Evolutionary conservation across 1,140 invertebrate species (phyloP).

Genomic region (Hetaerina americana): DNA sequence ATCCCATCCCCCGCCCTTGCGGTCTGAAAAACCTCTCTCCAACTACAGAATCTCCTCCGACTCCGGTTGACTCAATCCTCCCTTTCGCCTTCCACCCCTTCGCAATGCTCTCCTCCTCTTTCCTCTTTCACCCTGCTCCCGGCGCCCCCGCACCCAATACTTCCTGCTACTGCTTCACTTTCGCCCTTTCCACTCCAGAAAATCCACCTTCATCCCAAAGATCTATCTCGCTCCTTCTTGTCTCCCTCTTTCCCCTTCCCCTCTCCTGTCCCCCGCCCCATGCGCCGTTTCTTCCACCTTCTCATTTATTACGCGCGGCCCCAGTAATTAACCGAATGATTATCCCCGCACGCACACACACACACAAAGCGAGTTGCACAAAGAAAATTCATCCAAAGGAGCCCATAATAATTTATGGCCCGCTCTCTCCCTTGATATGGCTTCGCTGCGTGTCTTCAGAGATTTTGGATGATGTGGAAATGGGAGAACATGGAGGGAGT

Average conservation of each 20-base stretch:
- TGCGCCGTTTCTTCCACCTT: not conserved
- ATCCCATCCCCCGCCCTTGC: not conserved
- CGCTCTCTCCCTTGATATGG: not conserved
- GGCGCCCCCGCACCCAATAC: not conserved
- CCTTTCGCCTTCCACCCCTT: not conserved
- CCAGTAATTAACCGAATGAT: not conserved
- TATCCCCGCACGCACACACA: too few species aligned
- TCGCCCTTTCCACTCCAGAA: too few species aligned
- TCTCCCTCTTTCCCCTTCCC: not conserved
- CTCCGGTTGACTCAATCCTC: not conserved
- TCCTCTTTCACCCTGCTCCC: not conserved
- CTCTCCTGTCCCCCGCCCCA: not conserved
- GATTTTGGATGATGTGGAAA: not conserved
- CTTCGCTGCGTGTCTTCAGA: not conserved
- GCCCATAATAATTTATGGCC: not conserved
- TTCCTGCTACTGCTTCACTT: too few species aligned
- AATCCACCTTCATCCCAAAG: too few species aligned
- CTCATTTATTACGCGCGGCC: not conserved
- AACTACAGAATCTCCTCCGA: too few species aligned
- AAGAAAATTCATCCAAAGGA: not conserved
- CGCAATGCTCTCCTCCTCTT: not conserved
- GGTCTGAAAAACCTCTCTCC: not conserved
- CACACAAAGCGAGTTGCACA: not conserved
- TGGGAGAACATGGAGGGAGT: not conserved
- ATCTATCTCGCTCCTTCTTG: too few species aligned